phyloP scores from a whole-genome alignment of 2,888 invertebrate species.

The Caenorhabditis japonica region DNA sequence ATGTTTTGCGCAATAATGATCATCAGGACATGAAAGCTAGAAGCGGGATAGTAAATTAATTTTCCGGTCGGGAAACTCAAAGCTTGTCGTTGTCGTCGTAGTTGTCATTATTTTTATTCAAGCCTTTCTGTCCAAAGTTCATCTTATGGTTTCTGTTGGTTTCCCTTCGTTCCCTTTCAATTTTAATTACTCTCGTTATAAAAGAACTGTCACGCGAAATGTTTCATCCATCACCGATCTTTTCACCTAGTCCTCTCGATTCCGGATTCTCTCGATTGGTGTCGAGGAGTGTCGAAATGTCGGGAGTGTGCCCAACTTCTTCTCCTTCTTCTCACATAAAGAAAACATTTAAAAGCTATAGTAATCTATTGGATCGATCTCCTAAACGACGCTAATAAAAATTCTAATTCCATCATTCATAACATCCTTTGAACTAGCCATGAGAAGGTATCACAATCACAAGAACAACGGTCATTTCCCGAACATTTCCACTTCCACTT shows the following conservation, averaged over 20 bases:
- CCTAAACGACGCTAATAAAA: constrained; percentile 39
- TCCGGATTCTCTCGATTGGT: constrained; percentile 43
- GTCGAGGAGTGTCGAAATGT: constrained; percentile 44
- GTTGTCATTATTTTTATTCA: constrained; percentile 30
- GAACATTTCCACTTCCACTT: too few species aligned
- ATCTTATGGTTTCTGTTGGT: constrained; percentile 14
- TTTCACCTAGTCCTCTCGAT: constrained; percentile 11
- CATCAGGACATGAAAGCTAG: constrained; percentile 1
- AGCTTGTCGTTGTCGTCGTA: too few species aligned
- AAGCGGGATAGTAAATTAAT: constrained; percentile 28
- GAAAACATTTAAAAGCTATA: constrained; percentile 47
- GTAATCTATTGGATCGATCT: constrained; percentile 48
- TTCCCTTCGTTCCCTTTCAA: not conserved
- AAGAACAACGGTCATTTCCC: constrained; percentile 42
- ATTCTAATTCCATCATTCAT: constrained; percentile 46
- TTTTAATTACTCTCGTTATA: constrained; percentile 29
- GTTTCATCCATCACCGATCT: constrained; percentile 22
- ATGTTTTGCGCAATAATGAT: constrained; percentile 23
- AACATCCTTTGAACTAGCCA: constrained; percentile 48
- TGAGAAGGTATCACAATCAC: constrained; percentile 49
- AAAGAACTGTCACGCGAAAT: constrained; percentile 35
- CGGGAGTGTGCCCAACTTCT: constrained; percentile 16
- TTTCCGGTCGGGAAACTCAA: constrained; percentile 27
- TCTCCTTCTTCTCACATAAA: constrained; percentile 51
- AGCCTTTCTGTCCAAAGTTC: constrained; percentile 17